Conservation (phyloP, 2,888 invertebrate species). For the Meteorus colon region DNA sequence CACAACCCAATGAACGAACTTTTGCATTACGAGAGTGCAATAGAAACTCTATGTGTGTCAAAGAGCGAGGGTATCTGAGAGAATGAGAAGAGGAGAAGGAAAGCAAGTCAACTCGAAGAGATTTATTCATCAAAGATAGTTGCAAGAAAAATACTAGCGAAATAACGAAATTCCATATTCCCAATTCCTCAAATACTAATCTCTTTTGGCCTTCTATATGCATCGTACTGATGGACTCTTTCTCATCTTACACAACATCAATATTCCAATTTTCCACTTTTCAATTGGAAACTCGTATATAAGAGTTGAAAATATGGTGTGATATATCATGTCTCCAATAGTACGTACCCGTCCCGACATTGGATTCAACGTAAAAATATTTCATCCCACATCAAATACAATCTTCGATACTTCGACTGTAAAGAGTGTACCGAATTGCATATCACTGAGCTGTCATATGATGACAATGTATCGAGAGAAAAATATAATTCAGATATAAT, state of each 20-base stretch:
- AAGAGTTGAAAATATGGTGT: not conserved
- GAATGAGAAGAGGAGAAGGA: not conserved
- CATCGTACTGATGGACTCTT: not conserved
- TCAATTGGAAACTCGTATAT: not conserved
- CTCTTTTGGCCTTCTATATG: not conserved
- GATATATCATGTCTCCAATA: not conserved
- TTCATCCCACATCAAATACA: not conserved
- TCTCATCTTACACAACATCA: not conserved
- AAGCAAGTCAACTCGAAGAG: not conserved
- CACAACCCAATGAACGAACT: constrained; percentile 20
- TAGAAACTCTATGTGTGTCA: not conserved
- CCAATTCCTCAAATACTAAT: not conserved
- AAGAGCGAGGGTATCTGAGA: not conserved
- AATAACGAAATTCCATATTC: not conserved
- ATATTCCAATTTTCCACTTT: constrained; percentile 1
- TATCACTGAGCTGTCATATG: not conserved
- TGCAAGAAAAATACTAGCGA: not conserved
- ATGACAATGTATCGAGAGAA: not conserved
- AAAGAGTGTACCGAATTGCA: not conserved
- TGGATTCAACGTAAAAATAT: not conserved
- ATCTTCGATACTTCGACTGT: not conserved
- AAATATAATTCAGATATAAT: not conserved
- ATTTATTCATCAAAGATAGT: constrained; percentile 1
- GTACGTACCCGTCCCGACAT: not conserved
- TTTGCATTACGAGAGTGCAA: constrained; percentile 10